Percentiles rank a stretch among this genome's conserved stretches.
Evolutionary conservation across 2,113 vertebrate genomes (phyloP).

Genomic region (Carollia perspicillata): DNA sequence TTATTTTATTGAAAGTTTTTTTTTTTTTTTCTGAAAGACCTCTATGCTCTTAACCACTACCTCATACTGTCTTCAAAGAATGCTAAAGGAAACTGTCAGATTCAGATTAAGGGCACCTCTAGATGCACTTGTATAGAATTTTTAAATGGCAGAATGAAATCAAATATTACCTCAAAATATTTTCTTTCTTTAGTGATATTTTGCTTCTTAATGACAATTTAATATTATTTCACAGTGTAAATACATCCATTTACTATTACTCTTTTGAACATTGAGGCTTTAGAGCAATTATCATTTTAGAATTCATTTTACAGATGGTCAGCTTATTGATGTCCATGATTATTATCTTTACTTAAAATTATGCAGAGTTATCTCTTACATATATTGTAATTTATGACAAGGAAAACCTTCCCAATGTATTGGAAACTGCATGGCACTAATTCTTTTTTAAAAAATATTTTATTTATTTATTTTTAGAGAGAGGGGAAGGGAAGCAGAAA

Average conservation of each 20-base stretch:
- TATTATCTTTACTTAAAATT: background rate
- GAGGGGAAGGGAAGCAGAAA: no score
- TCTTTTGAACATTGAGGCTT: background rate
- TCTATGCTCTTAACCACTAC: background rate
- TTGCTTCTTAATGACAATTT: background rate
- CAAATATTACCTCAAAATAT: background rate
- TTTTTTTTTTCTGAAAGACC: background rate
- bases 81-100: background rate
- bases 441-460: no score
- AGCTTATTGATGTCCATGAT: background rate
- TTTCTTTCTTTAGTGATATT: background rate
- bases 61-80: background rate
- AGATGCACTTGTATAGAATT: background rate
- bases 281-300: background rate
- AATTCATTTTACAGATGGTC: background rate
- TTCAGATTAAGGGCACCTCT: background rate
- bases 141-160: background rate
- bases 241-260: background rate
- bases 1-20: background rate
- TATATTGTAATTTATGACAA: background rate
- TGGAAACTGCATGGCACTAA: background rate
- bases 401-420: background rate
- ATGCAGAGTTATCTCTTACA: background rate
- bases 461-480: no score
- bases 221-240: background rate